Percentiles rank a stretch among this genome's conserved stretches.
These are phyloP conservation scores for Platichthys flesus DNA, from an alignment of 2,113 vertebrate genomes.

Conservation along the genomic window DNA sequence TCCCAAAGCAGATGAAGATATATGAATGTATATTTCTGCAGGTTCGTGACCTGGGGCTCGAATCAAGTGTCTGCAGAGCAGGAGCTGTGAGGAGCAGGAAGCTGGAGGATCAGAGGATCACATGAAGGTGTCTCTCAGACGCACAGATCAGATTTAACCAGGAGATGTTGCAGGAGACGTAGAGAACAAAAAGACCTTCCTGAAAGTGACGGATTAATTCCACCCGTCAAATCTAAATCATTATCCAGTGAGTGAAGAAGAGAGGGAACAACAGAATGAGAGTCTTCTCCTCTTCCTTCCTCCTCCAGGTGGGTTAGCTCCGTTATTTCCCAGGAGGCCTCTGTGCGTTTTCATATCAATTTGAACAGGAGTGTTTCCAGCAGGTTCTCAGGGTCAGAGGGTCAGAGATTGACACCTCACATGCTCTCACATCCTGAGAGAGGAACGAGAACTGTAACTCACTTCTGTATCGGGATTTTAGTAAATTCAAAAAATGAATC, in stretches of 20 bases:
- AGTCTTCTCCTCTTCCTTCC: background rate
- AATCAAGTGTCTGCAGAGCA: background rate
- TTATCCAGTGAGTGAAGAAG: background rate
- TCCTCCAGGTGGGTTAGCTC: background rate
- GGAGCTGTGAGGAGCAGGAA: background rate
- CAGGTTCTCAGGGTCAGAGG: conserved; percentile 20
- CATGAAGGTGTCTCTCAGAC: no score
- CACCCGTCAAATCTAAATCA: background rate
- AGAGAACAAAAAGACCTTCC: background rate
- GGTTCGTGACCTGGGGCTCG: no score
- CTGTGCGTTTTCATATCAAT: conserved; percentile 35
- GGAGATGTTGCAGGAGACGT: background rate
- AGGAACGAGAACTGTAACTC: no score
- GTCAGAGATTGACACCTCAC: background rate
- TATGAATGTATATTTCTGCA: no score
- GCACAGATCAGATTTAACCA: no score
- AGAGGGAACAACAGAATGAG: background rate
- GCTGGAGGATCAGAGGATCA: no score
- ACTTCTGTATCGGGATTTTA: no score
- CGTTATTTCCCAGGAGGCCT: conserved; percentile 49
- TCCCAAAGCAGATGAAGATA: no score
- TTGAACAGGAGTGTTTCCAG: conserved; percentile 31
- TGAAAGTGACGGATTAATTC: no score
- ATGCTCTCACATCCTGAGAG: background rate
- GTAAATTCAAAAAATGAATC: no score